A percentile compares a stretch with the other conserved stretches of the same genome.
Evolutionary conservation across 2,113 vertebrate species (phyloP).

Genomic region (rabbit (Oryctolagus cuniculus)): DNA sequence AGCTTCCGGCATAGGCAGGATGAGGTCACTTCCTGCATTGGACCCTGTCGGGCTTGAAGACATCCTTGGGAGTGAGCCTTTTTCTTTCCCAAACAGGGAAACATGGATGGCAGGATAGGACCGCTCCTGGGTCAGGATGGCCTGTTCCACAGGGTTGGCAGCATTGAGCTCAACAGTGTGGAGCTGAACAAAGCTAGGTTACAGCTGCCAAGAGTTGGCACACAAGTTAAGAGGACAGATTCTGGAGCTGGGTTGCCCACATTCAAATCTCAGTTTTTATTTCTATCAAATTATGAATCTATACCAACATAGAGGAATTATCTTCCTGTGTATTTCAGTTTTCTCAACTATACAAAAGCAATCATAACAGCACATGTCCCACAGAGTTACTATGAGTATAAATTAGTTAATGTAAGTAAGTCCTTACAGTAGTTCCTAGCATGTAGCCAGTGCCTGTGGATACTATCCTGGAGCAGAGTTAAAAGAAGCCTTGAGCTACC

Average conservation of each 20-base stretch:
- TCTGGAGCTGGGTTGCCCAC: neutral
- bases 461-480: neutral
- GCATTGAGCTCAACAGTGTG: neutral
- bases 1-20: neutral
- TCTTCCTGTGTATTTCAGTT: neutral
- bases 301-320: neutral
- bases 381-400: neutral
- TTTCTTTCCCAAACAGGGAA: neutral
- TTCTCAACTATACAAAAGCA: neutral
- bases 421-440: neutral
- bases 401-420: neutral
- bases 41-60: neutral
- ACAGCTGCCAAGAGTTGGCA: neutral
- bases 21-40: neutral
- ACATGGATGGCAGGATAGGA: neutral
- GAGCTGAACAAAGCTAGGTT: neutral
- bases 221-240: neutral
- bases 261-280: neutral
- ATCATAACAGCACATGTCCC: neutral
- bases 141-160: neutral
- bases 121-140: neutral
- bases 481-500: neutral
- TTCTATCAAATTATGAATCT: neutral
- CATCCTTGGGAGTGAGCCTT: neutral
- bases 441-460: neutral